phyloP scores from a whole-genome alignment of 2,113 vertebrate genomes.

The Danionella cerebrum region DNA sequence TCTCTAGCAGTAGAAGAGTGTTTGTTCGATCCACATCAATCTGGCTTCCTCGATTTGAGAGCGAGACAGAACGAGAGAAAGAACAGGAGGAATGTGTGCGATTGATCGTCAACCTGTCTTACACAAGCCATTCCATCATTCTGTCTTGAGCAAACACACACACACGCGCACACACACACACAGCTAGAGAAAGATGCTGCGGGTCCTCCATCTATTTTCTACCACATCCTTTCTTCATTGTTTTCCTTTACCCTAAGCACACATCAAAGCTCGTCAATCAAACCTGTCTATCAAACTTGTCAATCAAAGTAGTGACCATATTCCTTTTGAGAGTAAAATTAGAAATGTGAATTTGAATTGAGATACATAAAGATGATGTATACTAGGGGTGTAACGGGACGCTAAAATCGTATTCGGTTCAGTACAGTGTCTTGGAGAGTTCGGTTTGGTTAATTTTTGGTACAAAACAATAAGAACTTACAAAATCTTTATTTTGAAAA shows the following conservation, averaged over 20 bases:
- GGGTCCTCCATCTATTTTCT: conserved; percentile 1
- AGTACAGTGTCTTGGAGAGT: too few relatives aligned
- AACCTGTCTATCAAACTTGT: neutral
- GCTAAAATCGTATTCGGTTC: too few relatives aligned
- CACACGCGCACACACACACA: too few relatives aligned
- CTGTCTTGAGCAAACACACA: too few relatives aligned
- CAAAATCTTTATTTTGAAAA: too few relatives aligned
- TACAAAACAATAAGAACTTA: too few relatives aligned
- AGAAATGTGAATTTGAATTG: too few relatives aligned
- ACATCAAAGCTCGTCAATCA: neutral
- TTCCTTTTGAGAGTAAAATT: neutral
- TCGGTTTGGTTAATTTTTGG: too few relatives aligned
- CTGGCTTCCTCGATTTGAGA: neutral
- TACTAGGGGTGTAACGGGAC: too few relatives aligned
- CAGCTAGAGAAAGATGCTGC: neutral
- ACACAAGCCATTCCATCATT: conserved; percentile 22
- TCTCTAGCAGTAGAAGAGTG: neutral
- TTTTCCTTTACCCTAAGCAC: neutral
- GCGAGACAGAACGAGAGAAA: neutral
- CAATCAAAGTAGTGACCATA: too few relatives aligned
- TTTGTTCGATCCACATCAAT: conserved; percentile 23
- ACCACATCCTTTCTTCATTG: neutral
- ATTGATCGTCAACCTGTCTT: neutral
- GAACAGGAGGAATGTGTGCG: neutral
- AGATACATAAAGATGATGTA: too few relatives aligned